phyloP scores from a whole-genome alignment of 2,113 vertebrate species.

The Nibea albiflora region DNA sequence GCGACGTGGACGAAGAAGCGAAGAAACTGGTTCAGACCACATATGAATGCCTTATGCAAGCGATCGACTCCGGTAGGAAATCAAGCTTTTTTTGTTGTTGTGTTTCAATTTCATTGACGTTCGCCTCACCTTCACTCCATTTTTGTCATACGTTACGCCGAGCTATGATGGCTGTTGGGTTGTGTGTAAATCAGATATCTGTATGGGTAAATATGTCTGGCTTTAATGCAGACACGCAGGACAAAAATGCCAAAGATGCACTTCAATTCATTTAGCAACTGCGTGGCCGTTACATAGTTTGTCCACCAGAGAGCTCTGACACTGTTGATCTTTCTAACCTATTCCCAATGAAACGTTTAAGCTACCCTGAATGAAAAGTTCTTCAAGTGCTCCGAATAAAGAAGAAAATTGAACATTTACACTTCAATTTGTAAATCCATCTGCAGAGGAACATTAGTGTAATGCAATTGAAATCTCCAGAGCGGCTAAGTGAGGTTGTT shows the following conservation, averaged over 20 bases:
- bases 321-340: background rate
- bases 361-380: background rate
- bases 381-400: background rate
- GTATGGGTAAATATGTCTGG: too few species aligned
- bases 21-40: constrained; percentile 95
- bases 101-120: background rate
- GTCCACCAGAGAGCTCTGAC: constrained; percentile 9
- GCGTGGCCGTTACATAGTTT: background rate
- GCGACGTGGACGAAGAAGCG: constrained; percentile 94
- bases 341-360: background rate
- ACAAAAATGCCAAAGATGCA: background rate
- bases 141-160: background rate
- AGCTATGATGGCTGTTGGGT: background rate
- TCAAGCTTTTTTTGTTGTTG: background rate
- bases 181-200: background rate
- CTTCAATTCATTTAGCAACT: background rate
- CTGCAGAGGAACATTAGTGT: too few species aligned
- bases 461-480: too few species aligned
- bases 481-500: too few species aligned
- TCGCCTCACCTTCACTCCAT: background rate
- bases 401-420: too few species aligned
- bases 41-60: constrained; percentile 98
- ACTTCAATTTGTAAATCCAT: too few species aligned
- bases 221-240: background rate
- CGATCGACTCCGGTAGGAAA: constrained; percentile 93